Conservation (phyloP, 2,113 vertebrate species). For the Sylvia atricapilla region DNA sequence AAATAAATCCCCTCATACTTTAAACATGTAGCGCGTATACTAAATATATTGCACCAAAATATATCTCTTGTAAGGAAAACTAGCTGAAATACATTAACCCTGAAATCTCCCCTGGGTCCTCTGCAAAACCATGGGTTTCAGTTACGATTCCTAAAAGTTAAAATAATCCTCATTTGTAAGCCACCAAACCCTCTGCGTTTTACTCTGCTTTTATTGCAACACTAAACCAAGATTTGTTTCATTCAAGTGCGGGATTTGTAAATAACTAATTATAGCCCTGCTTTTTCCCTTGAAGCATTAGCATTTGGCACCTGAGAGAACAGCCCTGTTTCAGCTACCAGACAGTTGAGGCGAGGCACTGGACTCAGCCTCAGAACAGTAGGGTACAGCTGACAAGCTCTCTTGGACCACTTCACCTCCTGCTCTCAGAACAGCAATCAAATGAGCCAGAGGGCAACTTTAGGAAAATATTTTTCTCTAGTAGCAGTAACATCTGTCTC, state of each 20-base stretch:
- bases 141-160: not conserved
- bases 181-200: not conserved
- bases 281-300: not conserved
- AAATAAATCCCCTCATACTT: conserved; percentile 46
- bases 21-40: not conserved
- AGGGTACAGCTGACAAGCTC: not conserved
- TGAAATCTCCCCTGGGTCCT: not conserved
- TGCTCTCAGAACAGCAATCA: not conserved
- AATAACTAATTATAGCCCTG: conserved; percentile 8
- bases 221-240: not conserved
- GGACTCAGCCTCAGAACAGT: not conserved
- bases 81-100: not conserved
- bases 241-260: not conserved
- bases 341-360: not conserved
- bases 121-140: not conserved
- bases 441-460: conserved; percentile 40
- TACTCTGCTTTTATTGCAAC: not conserved
- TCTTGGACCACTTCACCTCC: conserved; percentile 21
- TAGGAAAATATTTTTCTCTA: conserved; percentile 41
- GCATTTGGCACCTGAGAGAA: not conserved
- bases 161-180: not conserved
- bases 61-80: not conserved
- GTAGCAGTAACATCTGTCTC: conserved; percentile 57
- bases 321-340: not conserved
- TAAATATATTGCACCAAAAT: not conserved